phyloP scores from a whole-genome alignment of 2,113 vertebrate genomes.

The Nycticryphes semicollaris region DNA sequence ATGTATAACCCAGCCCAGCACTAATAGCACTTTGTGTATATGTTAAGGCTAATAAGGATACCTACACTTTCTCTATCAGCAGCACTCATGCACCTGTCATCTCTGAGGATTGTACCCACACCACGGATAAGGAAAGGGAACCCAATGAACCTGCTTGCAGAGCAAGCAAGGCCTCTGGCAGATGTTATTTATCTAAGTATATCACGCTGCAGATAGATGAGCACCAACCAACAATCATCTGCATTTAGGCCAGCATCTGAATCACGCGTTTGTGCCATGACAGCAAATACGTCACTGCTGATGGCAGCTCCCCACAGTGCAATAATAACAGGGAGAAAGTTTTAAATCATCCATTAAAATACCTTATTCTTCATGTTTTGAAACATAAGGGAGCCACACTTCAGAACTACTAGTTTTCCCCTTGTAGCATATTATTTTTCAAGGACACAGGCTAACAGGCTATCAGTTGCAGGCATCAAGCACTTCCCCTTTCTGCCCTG shows the following conservation, averaged over 20 bases:
- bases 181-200: not conserved
- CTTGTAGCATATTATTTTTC: not conserved
- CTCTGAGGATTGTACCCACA: not conserved
- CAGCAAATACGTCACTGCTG: not conserved
- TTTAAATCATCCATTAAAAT: not conserved
- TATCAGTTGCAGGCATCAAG: not conserved
- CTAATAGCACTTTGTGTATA: not conserved
- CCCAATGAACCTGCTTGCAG: not conserved
- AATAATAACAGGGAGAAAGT: not conserved
- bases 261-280: accelerated
- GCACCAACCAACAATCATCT: not conserved
- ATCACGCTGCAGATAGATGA: not conserved
- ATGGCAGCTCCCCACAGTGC: not conserved
- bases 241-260: not conserved
- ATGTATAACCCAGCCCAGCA: not conserved
- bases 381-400: not conserved
- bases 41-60: not conserved
- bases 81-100: accelerated
- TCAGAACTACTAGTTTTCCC: not conserved
- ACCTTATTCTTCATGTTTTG: not conserved
- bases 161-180: not conserved
- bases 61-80: not conserved
- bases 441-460: not conserved
- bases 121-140: accelerated
- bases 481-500: not conserved